phyloP scores from a whole-genome alignment of 92 coral and sea anemone species.

The Palythoa caribaeorum region DNA sequence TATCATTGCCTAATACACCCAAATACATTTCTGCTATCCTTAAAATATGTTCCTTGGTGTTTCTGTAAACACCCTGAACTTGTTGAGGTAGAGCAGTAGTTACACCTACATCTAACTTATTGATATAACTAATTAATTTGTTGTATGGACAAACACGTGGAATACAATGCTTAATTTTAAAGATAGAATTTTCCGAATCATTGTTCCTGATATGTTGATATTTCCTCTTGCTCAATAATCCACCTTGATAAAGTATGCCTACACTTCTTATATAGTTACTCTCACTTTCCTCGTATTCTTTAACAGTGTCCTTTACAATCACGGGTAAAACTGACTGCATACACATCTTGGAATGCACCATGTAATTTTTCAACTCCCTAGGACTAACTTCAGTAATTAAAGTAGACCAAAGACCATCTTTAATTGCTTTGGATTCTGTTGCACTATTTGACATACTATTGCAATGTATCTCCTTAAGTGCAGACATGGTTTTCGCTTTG shows the following conservation, averaged over 20 bases:
- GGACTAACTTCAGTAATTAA: slow-evolving; percentile 55
- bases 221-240: slow-evolving; percentile 73
- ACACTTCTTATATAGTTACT: slow-evolving; percentile 72
- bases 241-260: slow-evolving; percentile 73
- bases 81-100: slow-evolving; percentile 54
- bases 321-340: slow-evolving; percentile 60
- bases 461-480: slow-evolving; percentile 50
- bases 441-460: slow-evolving; percentile 47
- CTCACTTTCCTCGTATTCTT: slow-evolving; percentile 64
- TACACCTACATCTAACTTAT: slow-evolving; percentile 63
- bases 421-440: slow-evolving; percentile 43
- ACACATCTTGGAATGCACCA: slow-evolving; percentile 58
- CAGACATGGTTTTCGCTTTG: slow-evolving; percentile 51
- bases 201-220: slow-evolving; percentile 68
- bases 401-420: slow-evolving; percentile 77
- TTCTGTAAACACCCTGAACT: slow-evolving; percentile 77
- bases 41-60: slow-evolving; percentile 58
- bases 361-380: slow-evolving; percentile 61
- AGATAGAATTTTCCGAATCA: slow-evolving; percentile 60
- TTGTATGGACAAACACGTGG: slow-evolving; percentile 48
- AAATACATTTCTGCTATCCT: slow-evolving; percentile 70
- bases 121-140: slow-evolving; percentile 52
- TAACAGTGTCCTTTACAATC: slow-evolving; percentile 61
- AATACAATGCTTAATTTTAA: slow-evolving; percentile 2
- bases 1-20: slow-evolving; percentile 43